Base-by-base conservation (phyloP, 1,140 invertebrate genomes). In the Drosophila takahashii region DNA sequence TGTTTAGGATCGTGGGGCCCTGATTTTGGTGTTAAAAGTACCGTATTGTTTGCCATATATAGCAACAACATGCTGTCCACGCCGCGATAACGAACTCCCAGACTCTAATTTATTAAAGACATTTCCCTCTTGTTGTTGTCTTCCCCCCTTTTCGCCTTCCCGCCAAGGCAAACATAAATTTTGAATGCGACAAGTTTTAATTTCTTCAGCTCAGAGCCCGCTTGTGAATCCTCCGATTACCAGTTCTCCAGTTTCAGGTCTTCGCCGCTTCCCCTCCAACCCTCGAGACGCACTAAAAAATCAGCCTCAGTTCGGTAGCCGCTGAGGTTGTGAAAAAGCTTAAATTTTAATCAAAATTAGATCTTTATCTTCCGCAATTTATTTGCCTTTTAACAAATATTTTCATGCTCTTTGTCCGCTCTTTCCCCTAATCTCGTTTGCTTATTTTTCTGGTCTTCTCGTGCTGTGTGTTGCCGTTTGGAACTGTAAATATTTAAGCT, bases 341-440 rank as follows among this genome's bases (percentile, higher is more conserved):
- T 89, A 89, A 89, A 89, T 89, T 89, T 89, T 89, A 89, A 89
- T 89, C 85, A 89, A 89, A 89, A 89, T 84, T 84, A 84, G 84
- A 89, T 89, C 80, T 74, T 89, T 89, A 89, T 89, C 84, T 74
- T 45, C 67, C 47, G 84, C 84, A 84, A 86, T 81, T 86, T 86
- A 86, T 86, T 86, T 86, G 81, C 70, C 72, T 75, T 86, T 86
- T 81, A 85, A 87, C 83, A 87, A 87, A 87, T 87, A 81, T 87
- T 86, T 85, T 80, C 61, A 80, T 80, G 61, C 79, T 86, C 65
- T 79, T 60, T 62, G 56, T 34, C 36, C 16, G 32, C 62, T 32
- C 45, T 58, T 45, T 77, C 70, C 64, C 39, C 76, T 79, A 61
- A 53, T 87, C 77, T 84, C 37, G 47, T 45, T 69, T 53, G 52